phyloP scores from a whole-genome alignment of 2,797 vertebrate genomes.

The Ammospiza maritima region DNA sequence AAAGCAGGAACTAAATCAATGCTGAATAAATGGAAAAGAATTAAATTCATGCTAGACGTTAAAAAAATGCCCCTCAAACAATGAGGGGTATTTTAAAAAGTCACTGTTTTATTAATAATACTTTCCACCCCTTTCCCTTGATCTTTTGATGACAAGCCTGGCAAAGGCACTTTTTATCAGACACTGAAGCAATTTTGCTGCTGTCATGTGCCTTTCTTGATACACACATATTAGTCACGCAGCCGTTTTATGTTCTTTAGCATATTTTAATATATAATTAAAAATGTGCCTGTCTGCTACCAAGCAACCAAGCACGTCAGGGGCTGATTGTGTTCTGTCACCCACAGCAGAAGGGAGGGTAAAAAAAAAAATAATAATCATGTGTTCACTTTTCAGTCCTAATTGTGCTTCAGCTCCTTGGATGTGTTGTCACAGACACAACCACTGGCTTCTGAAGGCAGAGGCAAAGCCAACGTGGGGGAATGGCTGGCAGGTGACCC shows the following conservation, averaged over 20 bases:
- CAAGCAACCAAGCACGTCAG: constrained; percentile 77
- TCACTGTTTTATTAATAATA: constrained; percentile 74
- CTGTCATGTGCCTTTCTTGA: constrained; percentile 78
- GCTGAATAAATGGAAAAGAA: constrained; percentile 7
- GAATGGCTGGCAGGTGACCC: not conserved
- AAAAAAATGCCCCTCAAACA: constrained; percentile 62
- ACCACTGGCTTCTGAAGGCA: not conserved
- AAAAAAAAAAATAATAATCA: constrained; percentile 77
- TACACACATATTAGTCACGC: constrained; percentile 75
- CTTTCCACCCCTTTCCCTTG: constrained; percentile 58
- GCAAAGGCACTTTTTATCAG: constrained; percentile 72
- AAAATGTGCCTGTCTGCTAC: constrained; percentile 79
- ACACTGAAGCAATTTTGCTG: constrained; percentile 71
- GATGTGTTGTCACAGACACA: constrained; percentile 23
- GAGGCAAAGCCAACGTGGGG: fast-evolving
- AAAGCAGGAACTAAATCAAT: constrained; percentile 2
- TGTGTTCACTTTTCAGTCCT: constrained; percentile 73
- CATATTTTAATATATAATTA: constrained; percentile 82
- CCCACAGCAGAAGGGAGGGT: constrained; percentile 60
- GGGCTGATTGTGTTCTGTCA: constrained; percentile 77
- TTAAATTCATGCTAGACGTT: constrained; percentile 38
- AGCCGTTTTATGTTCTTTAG: constrained; percentile 75
- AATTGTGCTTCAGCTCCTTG: constrained; percentile 68
- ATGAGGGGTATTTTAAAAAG: constrained; percentile 69
- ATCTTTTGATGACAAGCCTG: constrained; percentile 74